Base-by-base conservation (phyloP, 2,797 vertebrate genomes). In the Eremophila alpestris region DNA sequence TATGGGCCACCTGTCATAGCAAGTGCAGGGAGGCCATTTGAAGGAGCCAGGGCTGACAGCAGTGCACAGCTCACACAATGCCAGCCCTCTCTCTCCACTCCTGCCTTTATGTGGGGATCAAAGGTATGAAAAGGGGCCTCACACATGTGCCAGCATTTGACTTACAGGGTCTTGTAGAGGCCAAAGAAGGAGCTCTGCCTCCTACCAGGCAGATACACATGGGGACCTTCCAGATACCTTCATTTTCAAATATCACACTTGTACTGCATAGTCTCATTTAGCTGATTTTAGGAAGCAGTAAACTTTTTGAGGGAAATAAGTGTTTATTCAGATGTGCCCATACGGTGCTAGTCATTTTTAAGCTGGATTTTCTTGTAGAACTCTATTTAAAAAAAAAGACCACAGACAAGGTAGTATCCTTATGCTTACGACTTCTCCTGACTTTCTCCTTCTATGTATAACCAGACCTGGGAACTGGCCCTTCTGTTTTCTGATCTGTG, bases 141-240 rank as follows among this genome's bases (percentile, higher is more conserved):
- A 91, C 84, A 85, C 91, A 93, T 96, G 95, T 94, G 91, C 94
- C 95, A 96, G 60, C 64, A 78, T 96, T 95, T 96, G 94, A 96
- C 94, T 95, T 95, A 92, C 0, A 60, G 78, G 78, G 79, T 96
- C 91, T 74, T 59, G 49, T 26, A 81, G 85, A 88, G 90, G 87
- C 91, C 91, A 79, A 0, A 76, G 65, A 27, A 88, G 83, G 85
- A 96, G 13, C 91, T 90, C 85, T 87, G 74, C 94, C 88, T 91
- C 90, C 94, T 95, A 76, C 87, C 63, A 91, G 76, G 89, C 78
- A 71, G 32, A 80, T 17, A 52, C 21, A 59, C 40, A 19, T 13
- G 46, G 58, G 22, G 48, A 87, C 55, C 92, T 83, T 94, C 75
- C 71, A 78, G 68, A 78, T 58, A 73, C 30, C 69, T 77, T 64